Evolutionary conservation across 2,113 vertebrate genomes (phyloP).

Genomic region (Mesocricetus auratus): DNA sequence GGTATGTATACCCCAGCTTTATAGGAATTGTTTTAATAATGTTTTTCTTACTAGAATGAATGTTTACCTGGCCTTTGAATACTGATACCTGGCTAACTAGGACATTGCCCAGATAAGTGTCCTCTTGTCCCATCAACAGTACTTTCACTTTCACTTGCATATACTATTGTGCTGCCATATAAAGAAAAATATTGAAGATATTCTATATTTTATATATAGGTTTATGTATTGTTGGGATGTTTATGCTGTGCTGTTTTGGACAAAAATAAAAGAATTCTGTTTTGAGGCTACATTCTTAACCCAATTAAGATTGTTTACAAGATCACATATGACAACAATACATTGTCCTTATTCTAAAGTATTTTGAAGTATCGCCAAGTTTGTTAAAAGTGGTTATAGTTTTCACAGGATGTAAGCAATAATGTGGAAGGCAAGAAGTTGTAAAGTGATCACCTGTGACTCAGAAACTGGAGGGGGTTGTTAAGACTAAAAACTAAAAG

Average conservation of each 20-base stretch:
- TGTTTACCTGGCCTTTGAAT: conserved; percentile 69
- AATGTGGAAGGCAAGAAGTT: conserved; percentile 81
- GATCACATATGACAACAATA: conserved; percentile 82
- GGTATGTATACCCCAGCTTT: conserved; percentile 62
- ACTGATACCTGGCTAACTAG: conserved; percentile 31
- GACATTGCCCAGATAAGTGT: conserved; percentile 69
- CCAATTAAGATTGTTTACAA: conserved; percentile 86
- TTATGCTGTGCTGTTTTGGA: conserved; percentile 86
- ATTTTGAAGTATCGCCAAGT: conserved; percentile 84
- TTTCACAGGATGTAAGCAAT: conserved; percentile 84
- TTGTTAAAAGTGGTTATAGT: conserved; percentile 83
- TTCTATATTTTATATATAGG: conserved; percentile 83
- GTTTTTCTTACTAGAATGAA: conserved; percentile 65
- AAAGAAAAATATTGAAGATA: conserved; percentile 82
- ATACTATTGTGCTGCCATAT: conserved; percentile 63
- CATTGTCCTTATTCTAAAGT: conserved; percentile 81
- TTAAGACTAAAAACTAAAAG: conserved; percentile 68
- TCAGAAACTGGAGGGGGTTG: conserved; percentile 69
- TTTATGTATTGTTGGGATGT: conserved; percentile 81
- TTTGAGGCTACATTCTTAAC: conserved; percentile 86
- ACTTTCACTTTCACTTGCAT: conserved; percentile 63
- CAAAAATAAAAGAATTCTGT: conserved; percentile 86
- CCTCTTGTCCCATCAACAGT: conserved; percentile 49
- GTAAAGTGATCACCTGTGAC: conserved; percentile 70
- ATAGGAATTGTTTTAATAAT: conserved; percentile 51